Percentiles rank a stretch among this genome's conserved stretches.
Conservation (phyloP, 2,113 vertebrate genomes). For the Agapornis roseicollis region DNA sequence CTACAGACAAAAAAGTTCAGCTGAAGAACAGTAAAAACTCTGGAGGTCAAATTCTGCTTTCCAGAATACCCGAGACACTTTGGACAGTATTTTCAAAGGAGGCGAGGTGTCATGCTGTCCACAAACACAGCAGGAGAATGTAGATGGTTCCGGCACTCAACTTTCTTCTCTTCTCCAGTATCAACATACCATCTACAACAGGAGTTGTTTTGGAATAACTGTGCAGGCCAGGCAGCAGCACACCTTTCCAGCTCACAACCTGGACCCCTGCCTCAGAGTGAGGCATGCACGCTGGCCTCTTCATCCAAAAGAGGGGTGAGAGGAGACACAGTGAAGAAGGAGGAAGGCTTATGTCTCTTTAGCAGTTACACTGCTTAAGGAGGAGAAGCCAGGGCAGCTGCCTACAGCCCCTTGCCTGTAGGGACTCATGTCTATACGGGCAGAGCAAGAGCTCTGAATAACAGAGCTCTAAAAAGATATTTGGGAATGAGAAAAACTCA, state of each 20-base stretch:
- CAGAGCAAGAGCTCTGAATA: neutral
- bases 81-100: neutral
- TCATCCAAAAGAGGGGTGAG: neutral
- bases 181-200: neutral
- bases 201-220: neutral
- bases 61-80: neutral
- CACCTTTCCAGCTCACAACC: neutral
- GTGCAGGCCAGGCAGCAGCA: neutral
- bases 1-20: neutral
- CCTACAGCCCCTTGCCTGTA: neutral
- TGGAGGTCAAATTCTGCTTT: neutral
- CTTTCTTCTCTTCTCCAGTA: neutral
- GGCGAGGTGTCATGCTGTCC: neutral
- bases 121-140: neutral
- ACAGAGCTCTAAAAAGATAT: neutral
- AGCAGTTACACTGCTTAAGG: neutral
- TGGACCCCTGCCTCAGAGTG: neutral
- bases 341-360: neutral
- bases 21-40: neutral
- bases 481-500: neutral
- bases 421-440: accelerated
- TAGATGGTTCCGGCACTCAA: neutral
- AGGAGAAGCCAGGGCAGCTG: neutral
- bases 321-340: neutral
- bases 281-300: neutral